A percentile compares a stretch with the other conserved stretches of the same genome.
Evolutionary conservation across 2,797 vertebrate genomes (phyloP).

Genomic region (Platyrinchus mystaceus): DNA sequence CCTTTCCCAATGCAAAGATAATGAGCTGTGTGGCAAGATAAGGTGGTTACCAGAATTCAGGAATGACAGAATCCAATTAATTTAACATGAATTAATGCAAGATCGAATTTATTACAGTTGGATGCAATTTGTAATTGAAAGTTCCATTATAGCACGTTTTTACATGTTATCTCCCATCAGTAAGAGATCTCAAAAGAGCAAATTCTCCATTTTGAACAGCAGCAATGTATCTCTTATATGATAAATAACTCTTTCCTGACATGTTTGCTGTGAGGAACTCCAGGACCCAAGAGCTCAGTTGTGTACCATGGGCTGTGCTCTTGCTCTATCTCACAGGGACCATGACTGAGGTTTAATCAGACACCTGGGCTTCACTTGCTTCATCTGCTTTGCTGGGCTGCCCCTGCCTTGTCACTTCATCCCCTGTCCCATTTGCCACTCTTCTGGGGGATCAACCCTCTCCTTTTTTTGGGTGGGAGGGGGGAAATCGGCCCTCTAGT

Average conservation of each 20-base stretch:
- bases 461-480: not conserved
- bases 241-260: not conserved
- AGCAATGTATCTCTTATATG: not conserved
- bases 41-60: conserved; percentile 10
- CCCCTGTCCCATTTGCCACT: not conserved
- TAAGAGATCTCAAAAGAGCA: not conserved
- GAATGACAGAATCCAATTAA: conserved; percentile 34
- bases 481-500: not conserved
- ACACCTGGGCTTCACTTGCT: not conserved
- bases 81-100: conserved; percentile 34
- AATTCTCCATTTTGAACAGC: conserved; percentile 38
- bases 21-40: not conserved
- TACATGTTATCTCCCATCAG: conserved; percentile 38
- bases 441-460: not conserved
- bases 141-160: conserved; percentile 38
- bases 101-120: conserved; percentile 24
- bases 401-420: not conserved
- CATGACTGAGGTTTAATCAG: not conserved
- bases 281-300: not conserved
- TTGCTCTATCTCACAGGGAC: not conserved
- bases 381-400: not conserved
- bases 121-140: conserved; percentile 25
- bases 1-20: not conserved
- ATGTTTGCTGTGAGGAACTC: not conserved
- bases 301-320: not conserved